A percentile compares a stretch with the other conserved stretches of the same genome.
phyloP scores from a whole-genome alignment of 53 echinoderm and acorn worm species.

The Arbacia lixula region DNA sequence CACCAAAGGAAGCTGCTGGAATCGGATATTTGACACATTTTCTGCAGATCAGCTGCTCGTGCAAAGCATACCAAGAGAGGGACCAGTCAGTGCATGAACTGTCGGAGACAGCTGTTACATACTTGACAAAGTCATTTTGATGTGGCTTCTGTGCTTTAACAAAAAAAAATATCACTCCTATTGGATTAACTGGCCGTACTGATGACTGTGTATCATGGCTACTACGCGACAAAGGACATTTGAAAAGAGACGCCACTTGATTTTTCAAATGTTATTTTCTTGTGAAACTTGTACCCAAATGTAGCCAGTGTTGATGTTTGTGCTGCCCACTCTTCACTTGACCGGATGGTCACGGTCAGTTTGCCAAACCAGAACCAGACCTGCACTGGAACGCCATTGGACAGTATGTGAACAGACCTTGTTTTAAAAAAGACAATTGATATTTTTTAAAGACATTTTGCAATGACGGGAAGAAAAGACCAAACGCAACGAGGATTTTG shows the following conservation, averaged over 20 bases:
- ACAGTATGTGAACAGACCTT: slow-evolving; percentile 38
- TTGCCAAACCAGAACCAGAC: slow-evolving; percentile 43
- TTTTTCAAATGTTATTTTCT: slow-evolving; percentile 34
- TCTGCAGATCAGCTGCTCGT: no score
- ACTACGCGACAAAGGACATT: slow-evolving; percentile 19
- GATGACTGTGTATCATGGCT: slow-evolving; percentile 15
- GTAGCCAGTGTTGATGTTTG: slow-evolving; percentile 54
- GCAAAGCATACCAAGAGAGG: no score
- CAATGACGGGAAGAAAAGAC: slow-evolving; percentile 26
- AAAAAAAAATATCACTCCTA: slow-evolving; percentile 5
- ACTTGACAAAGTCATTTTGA: slow-evolving; percentile 16
- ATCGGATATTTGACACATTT: no score
- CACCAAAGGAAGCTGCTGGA: no score
- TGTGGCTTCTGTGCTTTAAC: not conserved
- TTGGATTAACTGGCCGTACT: slow-evolving; percentile 42
- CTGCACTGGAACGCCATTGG: slow-evolving; percentile 35
- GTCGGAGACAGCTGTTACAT: slow-evolving; percentile 33
- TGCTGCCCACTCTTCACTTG: slow-evolving; percentile 42
- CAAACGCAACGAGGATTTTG: slow-evolving; percentile 16
- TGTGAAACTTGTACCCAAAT: slow-evolving; percentile 59
- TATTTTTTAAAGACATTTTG: slow-evolving; percentile 36
- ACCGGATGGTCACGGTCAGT: slow-evolving; percentile 41
- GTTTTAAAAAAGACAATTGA: slow-evolving; percentile 39
- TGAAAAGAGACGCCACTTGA: slow-evolving; percentile 35
- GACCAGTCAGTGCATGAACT: not conserved